Base-by-base conservation (phyloP, 2,888 invertebrate species). In the Plutella xylostella region DNA sequence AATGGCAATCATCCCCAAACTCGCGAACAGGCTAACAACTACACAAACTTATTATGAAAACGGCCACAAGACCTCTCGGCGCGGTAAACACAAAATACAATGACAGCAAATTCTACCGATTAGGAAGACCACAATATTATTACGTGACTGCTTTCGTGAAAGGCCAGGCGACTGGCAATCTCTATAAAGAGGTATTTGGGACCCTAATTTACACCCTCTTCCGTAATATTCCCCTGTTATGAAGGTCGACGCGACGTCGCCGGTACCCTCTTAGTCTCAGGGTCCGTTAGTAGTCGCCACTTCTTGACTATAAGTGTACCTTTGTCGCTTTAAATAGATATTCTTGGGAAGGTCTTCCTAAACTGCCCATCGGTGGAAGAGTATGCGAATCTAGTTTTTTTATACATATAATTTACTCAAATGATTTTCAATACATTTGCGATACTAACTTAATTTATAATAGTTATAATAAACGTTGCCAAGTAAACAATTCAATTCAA, bases 171-270 rank as follows among this genome's bases (percentile, higher is more conserved):
- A 31, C 47, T 33, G 44, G 69, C 75, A 74, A 78, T 77, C 75
- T 71, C 72, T 71, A 74, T 75, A 73, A 73, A 75, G 70, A 72
- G 77, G 74, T 71, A 71, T 75, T 74, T 66, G 72, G 66, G 63
- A 73, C 73, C 77, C 77, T 76, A 76, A 79, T 79, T 79, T 75
- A 76, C 79, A 79, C 76, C 69, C 76, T 73, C 73, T 73, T 72
- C 68, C 62, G 72, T 71, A 74, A 79, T 77, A 77, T 76, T 63
- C 65, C 57, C 58, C 60, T 55, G 68, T 74, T 76, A 78, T 75
- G 70, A 71, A 72, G 72, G 75, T 71, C 65, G 34, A 19, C 28
- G 63, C 54, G 53, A 51, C 48, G 53, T 48, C 55, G 60, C 52
- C 45, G 54, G 51, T 52, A 64, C 63, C 63, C 63, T 63, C 63